Evolutionary conservation across 1,140 invertebrate species (phyloP), one percentile per base, ranked within the genome.

Genomic region (Manduca sexta): DNA sequence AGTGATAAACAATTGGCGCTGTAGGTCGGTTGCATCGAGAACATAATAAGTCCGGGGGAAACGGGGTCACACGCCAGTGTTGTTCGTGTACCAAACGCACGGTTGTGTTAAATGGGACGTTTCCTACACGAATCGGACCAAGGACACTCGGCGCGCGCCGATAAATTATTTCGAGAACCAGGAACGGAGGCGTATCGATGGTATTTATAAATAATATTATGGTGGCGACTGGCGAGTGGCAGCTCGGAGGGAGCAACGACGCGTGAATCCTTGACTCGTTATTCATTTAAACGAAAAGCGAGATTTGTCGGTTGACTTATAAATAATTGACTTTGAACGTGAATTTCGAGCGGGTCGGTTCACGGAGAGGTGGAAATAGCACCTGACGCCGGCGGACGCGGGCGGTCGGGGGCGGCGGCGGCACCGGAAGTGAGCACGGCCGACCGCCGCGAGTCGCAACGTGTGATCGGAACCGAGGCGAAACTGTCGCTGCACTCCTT

Each of bases 291-390:
- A 49, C 47, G 46, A 56, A 45, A 60, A 54, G 51, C 41, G 35
- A 45, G 18, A 14, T 17, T 30, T 38, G 42, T 50, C 39, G 37
- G 45, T 56, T 40, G n/a, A 45, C 45, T 52, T 76, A 71, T 59
- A 69, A 76, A 73, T 75, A 73, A 68, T 66, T 67, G 75, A 64
- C 75, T 77, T 75, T 79, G 74, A 83, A 80, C 73, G 63, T 72
- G 74, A 77, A 80, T 72, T 69, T 58, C 46, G 49, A 42, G 15
- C 49, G 37, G 35, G 52, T 34, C 60, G 64, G 74, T 73, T 74
- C 71, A 78, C 54, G 70, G 72, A 65, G 68, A 76, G 60, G 64
- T 69, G 66, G 71, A 79, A 77, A 79, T 77, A 69, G 45, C 65
- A 75, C 72, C 73, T 78, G 72, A 75, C 69, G 64, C 46, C 44